Base-by-base conservation (phyloP, 2,113 vertebrate species). In the Manacus vitellinus region DNA sequence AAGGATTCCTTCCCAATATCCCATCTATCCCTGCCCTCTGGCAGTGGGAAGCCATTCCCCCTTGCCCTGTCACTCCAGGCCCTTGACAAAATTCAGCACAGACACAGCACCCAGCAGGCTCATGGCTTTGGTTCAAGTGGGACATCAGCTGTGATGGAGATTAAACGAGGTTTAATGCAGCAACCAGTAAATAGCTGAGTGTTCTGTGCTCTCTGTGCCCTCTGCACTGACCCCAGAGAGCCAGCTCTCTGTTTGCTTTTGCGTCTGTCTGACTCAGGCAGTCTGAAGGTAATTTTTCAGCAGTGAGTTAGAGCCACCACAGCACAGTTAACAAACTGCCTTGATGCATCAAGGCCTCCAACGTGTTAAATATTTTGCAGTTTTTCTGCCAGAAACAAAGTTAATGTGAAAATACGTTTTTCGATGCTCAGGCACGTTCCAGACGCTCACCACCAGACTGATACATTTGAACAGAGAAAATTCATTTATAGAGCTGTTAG, bases 151-250 rank as follows among this genome's bases (percentile, higher is more conserved):
- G 47, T 17, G 6, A 8, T 0, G 1, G 25, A 65, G 51, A 80
- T 35, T 56, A 51, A 80, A 51, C 0, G 2, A 80, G 59, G 46
- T 66, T 58, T 44, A 58, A 52, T 11, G 9, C 8, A 52, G 51
- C 1, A 1, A 18, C 31, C 35, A 16, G 46, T 4, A 27, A 52
- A 52, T 0, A 16, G 39, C 0, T 17, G 41, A 11, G 33, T 10
- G 23, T 11, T 2, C 47, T 10, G 31, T 23, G 63, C 59, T 65
- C 39, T 3, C 41, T 8, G 24, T 31, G 33, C 52, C 62, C 62
- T 51, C 90, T 35, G 25, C 27, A 2, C 33, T 4, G 6, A 16
- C 46, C 8, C n/a, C 3, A 9, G 27, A 14, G 59, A 93, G 61
- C n/a, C n/a, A 44, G 8, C 61, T 46, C 61, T 55, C 46, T 30